Conservation (phyloP, 2,888 invertebrate genomes). For the Hirtodrosophila cameraria region DNA sequence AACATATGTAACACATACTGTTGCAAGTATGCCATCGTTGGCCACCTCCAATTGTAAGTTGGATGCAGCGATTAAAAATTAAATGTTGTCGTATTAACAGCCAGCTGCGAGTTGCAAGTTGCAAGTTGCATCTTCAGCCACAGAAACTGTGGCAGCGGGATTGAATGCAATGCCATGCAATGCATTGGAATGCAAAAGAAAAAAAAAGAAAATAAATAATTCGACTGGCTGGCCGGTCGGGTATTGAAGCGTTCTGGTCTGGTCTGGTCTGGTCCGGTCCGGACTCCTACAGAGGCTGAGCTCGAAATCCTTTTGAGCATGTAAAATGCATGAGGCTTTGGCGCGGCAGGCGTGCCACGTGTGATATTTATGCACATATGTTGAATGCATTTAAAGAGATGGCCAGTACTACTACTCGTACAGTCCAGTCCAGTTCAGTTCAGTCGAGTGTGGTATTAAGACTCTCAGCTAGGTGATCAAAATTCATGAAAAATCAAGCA, state of each 20-base stretch:
- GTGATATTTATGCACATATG: slow-evolving; percentile 80
- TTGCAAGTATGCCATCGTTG: slow-evolving; percentile 33
- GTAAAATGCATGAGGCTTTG: slow-evolving; percentile 68
- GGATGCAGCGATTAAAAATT: slow-evolving; percentile 76
- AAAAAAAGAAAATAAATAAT: slow-evolving; percentile 6
- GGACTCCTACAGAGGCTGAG: slow-evolving; percentile 14
- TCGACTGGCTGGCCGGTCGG: slow-evolving; percentile 23
- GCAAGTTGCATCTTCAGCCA: slow-evolving; percentile 42
- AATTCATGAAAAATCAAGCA: slow-evolving; percentile 60
- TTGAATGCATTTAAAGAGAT: slow-evolving; percentile 63
- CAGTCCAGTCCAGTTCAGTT: slow-evolving; percentile 10
- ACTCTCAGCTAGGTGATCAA: slow-evolving; percentile 56
- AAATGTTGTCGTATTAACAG: slow-evolving; percentile 78
- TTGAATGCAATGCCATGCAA: slow-evolving; percentile 4
- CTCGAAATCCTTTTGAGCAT: slow-evolving; percentile 68
- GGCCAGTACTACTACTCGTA: neutral
- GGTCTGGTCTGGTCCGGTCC: slow-evolving; percentile 1
- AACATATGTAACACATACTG: slow-evolving; percentile 70
- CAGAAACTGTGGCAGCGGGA: too few relatives aligned
- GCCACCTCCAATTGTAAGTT: slow-evolving; percentile 46
- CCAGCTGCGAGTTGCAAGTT: slow-evolving; percentile 50
- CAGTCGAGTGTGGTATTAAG: slow-evolving; percentile 38
- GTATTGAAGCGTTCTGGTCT: slow-evolving; percentile 24
- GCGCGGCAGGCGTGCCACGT: slow-evolving; percentile 57
- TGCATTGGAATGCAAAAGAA: too few relatives aligned